Conservation (phyloP, 2,797 vertebrate genomes). For the Prionace glauca region DNA sequence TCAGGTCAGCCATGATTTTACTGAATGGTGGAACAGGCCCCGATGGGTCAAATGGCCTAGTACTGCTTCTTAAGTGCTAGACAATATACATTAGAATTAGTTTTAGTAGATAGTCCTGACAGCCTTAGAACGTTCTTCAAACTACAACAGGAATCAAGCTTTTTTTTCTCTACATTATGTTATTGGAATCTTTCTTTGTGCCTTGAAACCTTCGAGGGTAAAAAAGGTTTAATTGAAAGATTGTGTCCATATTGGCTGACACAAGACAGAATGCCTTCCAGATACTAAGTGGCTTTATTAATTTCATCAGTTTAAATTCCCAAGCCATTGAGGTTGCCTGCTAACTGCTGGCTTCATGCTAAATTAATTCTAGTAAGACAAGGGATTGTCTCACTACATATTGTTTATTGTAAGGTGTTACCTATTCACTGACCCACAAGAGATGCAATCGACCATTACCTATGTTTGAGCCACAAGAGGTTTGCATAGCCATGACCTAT, state of each 20-base stretch:
- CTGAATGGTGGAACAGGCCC: too few relatives aligned
- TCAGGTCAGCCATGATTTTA: too few relatives aligned
- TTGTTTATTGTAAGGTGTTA: neutral
- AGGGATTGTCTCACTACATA: neutral
- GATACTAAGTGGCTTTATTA: neutral
- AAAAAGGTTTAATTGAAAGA: neutral
- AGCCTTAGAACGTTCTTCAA: neutral
- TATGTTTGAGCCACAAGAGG: neutral
- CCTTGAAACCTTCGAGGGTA: neutral
- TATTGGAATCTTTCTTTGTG: neutral
- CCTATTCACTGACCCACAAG: neutral
- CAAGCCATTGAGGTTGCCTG: neutral
- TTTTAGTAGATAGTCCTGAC: neutral
- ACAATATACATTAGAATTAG: neutral
- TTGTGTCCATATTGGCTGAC: neutral
- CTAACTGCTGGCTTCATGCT: neutral
- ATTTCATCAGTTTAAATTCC: neutral
- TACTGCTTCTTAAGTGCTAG: too few relatives aligned
- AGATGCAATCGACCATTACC: neutral
- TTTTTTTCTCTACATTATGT: neutral
- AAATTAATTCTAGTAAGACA: neutral
- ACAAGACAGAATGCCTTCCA: neutral
- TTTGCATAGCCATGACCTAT: neutral
- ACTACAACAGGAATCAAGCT: neutral
- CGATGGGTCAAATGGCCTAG: too few relatives aligned